These are phyloP conservation scores for Aptenodytes forsteri DNA, from an alignment of 2,113 vertebrate species.

Conservation along the genomic window DNA sequence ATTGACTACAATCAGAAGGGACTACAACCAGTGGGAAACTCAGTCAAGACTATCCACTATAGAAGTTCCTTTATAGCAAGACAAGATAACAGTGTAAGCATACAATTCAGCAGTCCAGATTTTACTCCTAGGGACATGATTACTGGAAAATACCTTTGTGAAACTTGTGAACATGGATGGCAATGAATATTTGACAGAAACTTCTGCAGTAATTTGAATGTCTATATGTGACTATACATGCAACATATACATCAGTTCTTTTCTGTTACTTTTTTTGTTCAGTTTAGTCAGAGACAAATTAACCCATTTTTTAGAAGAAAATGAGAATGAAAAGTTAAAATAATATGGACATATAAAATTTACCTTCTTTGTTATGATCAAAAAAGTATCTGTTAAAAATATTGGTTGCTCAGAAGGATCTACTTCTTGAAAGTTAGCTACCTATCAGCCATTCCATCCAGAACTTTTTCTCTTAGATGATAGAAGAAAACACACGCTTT, in stretches of 20 bases:
- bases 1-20: not conserved
- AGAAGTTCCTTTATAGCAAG: not conserved
- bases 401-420: not conserved
- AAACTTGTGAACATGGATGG: not conserved
- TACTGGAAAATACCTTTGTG: not conserved
- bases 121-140: not conserved
- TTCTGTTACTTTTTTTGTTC: not conserved
- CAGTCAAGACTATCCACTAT: not conserved
- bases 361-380: not conserved
- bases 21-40: not conserved
- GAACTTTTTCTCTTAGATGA: not conserved
- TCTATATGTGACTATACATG: not conserved
- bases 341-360: not conserved
- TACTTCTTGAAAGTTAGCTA: not conserved
- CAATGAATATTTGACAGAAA: not conserved
- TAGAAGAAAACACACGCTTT: not conserved
- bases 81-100: not conserved
- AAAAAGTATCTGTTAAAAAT: not conserved
- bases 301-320: not conserved
- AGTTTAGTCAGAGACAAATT: not conserved
- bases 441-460: not conserved
- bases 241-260: not conserved
- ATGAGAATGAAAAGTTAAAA: not conserved
- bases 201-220: not conserved
- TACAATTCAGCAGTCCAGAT: not conserved